Evolutionary conservation across 2,113 vertebrate genomes (phyloP), one percentile per base, ranked within the genome.

Genomic region (Carettochelys insculpta): DNA sequence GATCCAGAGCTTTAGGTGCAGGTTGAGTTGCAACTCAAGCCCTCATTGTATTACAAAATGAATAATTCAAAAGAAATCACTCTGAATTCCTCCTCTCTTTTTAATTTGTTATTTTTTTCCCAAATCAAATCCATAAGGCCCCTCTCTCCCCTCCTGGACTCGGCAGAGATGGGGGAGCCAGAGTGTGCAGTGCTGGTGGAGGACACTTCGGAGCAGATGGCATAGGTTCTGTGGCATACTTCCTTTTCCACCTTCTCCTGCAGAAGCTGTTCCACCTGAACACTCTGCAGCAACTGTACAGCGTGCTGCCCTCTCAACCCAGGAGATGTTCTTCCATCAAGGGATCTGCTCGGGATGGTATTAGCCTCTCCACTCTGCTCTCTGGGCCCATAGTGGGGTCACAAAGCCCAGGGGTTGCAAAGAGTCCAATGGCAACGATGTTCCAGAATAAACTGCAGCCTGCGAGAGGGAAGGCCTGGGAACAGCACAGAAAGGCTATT

Each of bases 21-120:
- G 13, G 45, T 84, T 76, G 34, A 53, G 16, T 53, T 94, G 24
- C 47, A 91, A 17, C 14, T 54, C 52, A 86, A 88, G 71, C 76
- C 2, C 31, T 29, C 54, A 86, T 65, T 65, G 38, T 85, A 86
- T 27, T 78, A 91, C 41, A 81, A 93, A 90, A 78, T 76, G 31
- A 80, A 65, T 80, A 51, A 20, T 41, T 24, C 11, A 13, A 73
- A 27, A 50, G 61, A 53, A 12, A 87, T 27, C 22, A 43, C 8
- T 1, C 71, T 81, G 79, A 88, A 3, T 45, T 93, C 16, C 1
- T 90, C 61, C 45, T 2, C 14, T 5, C 38, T 25, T 2, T 79
- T 86, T 89, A 56, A 34, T 85, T 86, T 41, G 7, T 75, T n/a
- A n/a, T 81, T 48, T 9, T 78, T 31, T 65, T 34, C 2, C 9